A percentile compares a stretch with the other conserved stretches of the same genome.
Conservation (phyloP, 2,888 invertebrate species). For the Nephrotoma appendiculata region DNA sequence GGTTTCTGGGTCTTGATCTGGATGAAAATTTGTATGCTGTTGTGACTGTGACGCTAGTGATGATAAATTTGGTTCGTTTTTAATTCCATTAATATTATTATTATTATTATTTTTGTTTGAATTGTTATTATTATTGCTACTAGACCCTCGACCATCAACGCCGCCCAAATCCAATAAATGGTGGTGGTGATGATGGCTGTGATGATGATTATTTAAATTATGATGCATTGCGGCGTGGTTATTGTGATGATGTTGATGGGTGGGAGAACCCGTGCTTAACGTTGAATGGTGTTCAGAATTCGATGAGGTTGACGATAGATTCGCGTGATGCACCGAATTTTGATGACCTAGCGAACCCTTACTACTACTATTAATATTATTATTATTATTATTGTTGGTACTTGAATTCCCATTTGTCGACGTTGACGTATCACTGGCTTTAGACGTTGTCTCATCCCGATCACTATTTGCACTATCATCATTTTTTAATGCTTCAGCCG, state of each 20-base stretch:
- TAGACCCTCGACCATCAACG: slow-evolving; percentile 20
- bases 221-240: slow-evolving; percentile 14
- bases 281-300: not conserved
- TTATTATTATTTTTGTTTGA: not conserved
- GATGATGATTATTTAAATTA: slow-evolving; percentile 14
- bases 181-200: slow-evolving; percentile 9
- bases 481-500: slow-evolving; percentile 80
- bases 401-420: slow-evolving; percentile 25
- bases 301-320: slow-evolving; percentile 2
- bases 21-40: slow-evolving; percentile 12
- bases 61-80: not conserved
- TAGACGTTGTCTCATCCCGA: slow-evolving; percentile 41
- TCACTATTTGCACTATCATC: slow-evolving; percentile 59
- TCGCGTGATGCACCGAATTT: slow-evolving; percentile 8
- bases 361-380: slow-evolving; percentile 23
- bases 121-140: slow-evolving; percentile 20
- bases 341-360: slow-evolving; percentile 18
- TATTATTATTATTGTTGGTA: slow-evolving; percentile 23
- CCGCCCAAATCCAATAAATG: slow-evolving; percentile 13
- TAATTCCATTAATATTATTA: not conserved
- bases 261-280: not conserved
- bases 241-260: slow-evolving; percentile 10
- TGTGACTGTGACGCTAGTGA: not conserved
- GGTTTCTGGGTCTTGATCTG: slow-evolving; percentile 30
- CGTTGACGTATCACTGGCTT: slow-evolving; percentile 38